A percentile compares a stretch with the other conserved stretches of the same genome.
Evolutionary conservation across 2,888 invertebrate species (phyloP).

Genomic region (Nemotelus nigrinus): DNA sequence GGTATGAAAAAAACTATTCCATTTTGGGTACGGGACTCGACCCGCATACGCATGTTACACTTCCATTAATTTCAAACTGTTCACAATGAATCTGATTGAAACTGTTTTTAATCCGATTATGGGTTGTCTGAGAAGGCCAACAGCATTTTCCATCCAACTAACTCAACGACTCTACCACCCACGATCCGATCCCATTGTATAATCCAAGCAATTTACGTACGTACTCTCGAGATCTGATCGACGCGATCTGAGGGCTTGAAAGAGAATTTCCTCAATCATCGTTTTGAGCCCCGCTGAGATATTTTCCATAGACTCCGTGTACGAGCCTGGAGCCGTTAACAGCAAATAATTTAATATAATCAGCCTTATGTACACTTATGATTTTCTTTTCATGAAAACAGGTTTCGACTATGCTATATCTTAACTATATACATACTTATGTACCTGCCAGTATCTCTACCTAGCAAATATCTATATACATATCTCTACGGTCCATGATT

Average conservation of each 20-base stretch:
- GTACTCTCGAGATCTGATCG: not conserved
- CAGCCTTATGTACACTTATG: conserved; percentile 17
- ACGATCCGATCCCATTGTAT: not conserved
- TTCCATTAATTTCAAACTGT: not conserved
- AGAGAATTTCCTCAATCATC: conserved; percentile 3
- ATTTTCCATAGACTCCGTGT: not conserved
- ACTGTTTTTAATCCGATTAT: conserved; percentile 34
- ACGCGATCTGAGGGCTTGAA: not conserved
- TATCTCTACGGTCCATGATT: not conserved
- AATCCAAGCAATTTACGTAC: not conserved
- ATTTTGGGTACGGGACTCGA: too few species aligned
- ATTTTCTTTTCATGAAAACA: conserved; percentile 12
- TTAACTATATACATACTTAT: not conserved
- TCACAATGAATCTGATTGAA: conserved; percentile 6
- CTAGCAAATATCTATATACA: not conserved
- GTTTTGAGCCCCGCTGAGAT: not conserved
- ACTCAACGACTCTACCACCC: conserved; percentile 19
- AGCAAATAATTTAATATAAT: conserved; percentile 22
- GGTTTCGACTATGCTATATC: conserved; percentile 3
- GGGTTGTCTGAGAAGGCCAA: conserved; percentile 28
- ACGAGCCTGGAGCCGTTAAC: not conserved
- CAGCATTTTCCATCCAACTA: conserved; percentile 17
- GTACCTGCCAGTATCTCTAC: not conserved
- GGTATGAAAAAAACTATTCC: too few species aligned
- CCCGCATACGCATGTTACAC: not conserved